Percentiles rank a stretch among this genome's conserved stretches.
phyloP scores from a whole-genome alignment of 2,797 vertebrate genomes.

The Gila robusta region DNA sequence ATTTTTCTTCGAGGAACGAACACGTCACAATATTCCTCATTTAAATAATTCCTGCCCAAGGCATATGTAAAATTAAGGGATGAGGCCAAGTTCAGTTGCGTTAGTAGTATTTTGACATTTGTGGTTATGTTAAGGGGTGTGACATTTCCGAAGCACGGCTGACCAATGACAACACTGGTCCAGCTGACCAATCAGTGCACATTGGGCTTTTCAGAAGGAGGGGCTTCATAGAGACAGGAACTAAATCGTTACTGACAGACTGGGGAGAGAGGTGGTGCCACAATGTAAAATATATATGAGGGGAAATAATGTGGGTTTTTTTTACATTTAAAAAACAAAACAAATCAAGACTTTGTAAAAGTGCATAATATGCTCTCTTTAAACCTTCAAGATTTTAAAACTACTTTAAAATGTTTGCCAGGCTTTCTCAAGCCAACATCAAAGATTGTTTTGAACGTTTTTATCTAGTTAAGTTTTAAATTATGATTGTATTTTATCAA shows the following conservation, averaged over 20 bases:
- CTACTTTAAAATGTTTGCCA: too few relatives aligned
- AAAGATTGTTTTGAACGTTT: background rate
- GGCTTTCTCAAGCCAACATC: background rate
- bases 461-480: background rate
- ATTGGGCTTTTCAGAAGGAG: too few relatives aligned
- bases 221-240: too few relatives aligned
- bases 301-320: accelerated
- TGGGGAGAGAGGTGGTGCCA: too few relatives aligned
- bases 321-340: too few relatives aligned
- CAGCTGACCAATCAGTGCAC: background rate
- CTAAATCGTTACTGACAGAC: too few relatives aligned
- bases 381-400: too few relatives aligned
- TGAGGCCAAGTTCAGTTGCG: background rate
- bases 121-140: background rate
- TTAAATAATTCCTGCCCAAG: background rate
- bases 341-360: too few relatives aligned
- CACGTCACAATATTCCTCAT: background rate
- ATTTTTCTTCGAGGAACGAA: background rate
- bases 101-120: background rate
- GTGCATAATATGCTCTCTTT: too few relatives aligned
- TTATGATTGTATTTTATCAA: too few relatives aligned
- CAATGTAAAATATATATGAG: background rate
- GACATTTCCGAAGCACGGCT: background rate
- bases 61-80: background rate
- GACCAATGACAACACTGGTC: background rate